A percentile compares a stretch with the other conserved stretches of the same genome.
Evolutionary conservation across 2,888 invertebrate genomes (phyloP).

Genomic region (Oscheius sp.): DNA sequence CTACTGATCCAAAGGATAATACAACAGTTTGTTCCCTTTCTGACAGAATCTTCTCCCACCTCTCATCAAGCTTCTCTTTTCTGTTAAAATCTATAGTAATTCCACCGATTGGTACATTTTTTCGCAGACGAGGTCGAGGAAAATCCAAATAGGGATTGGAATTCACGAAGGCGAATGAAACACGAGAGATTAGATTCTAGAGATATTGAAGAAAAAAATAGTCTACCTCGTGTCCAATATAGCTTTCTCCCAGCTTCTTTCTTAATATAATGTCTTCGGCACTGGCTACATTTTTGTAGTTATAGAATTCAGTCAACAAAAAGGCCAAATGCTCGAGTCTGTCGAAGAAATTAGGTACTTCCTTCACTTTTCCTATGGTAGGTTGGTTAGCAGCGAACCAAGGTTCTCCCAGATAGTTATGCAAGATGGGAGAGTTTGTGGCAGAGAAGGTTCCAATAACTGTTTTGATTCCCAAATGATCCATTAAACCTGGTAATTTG

Average conservation of each 20-base stretch:
- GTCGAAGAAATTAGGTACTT: too few species aligned
- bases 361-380: too few species aligned
- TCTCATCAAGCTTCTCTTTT: slow-evolving; percentile 2
- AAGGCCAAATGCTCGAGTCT: too few species aligned
- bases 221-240: slow-evolving; percentile 1
- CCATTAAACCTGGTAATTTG: slow-evolving; percentile 7
- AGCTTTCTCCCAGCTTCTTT: not conserved
- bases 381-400: not conserved
- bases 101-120: slow-evolving; percentile 42
- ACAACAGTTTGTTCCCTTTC: slow-evolving; percentile 18
- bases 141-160: slow-evolving; percentile 44
- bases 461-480: slow-evolving; percentile 10
- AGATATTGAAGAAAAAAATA: not conserved
- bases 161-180: slow-evolving; percentile 36
- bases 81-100: slow-evolving; percentile 35
- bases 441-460: slow-evolving; percentile 14
- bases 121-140: slow-evolving; percentile 35
- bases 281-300: not conserved
- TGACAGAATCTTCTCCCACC: slow-evolving; percentile 11
- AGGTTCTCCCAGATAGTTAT: slow-evolving; percentile 15
- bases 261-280: not conserved
- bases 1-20: slow-evolving; percentile 28
- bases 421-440: not conserved
- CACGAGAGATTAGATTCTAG: slow-evolving; percentile 31
- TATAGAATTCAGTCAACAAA: too few species aligned